Conservation (phyloP, 37 sponge, comb jelly and placozoan genomes). For the Trichoplax adhaerens region DNA sequence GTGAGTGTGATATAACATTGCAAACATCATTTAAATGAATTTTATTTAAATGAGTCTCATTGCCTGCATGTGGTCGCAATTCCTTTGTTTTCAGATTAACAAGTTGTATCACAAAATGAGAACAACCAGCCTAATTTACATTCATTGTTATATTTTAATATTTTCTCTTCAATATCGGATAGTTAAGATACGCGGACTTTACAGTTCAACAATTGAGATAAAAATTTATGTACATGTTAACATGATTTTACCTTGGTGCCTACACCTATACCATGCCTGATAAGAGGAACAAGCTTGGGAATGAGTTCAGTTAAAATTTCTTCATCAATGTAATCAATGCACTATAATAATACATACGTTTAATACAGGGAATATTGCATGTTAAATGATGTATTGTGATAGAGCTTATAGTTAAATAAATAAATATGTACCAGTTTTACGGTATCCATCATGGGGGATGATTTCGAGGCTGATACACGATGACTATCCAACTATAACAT, state of each 20-base stretch:
- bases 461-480: conserved; percentile 29
- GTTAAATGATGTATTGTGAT: too few species aligned
- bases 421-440: conserved; percentile 14
- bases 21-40: not conserved
- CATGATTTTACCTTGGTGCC: conserved; percentile 44
- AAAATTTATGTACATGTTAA: conserved; percentile 1
- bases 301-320: conserved; percentile 30
- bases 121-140: conserved; percentile 22
- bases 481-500: conserved; percentile 24
- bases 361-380: too few species aligned
- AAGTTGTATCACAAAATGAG: conserved; percentile 39
- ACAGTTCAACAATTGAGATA: conserved; percentile 1
- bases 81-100: conserved; percentile 18
- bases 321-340: conserved; percentile 31
- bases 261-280: conserved; percentile 60
- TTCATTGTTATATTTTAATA: not conserved
- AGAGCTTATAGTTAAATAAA: too few species aligned
- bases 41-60: conserved; percentile 1
- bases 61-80: conserved; percentile 28
- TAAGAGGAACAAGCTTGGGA: conserved; percentile 36
- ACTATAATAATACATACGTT: conserved; percentile 7
- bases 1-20: not conserved
- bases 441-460: conserved; percentile 57
- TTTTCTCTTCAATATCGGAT: not conserved
- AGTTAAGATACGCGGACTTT: not conserved